A percentile compares a stretch with the other conserved stretches of the same genome.
Evolutionary conservation across 2,888 invertebrate genomes (phyloP).

Genomic region (Clusia tigrina): DNA sequence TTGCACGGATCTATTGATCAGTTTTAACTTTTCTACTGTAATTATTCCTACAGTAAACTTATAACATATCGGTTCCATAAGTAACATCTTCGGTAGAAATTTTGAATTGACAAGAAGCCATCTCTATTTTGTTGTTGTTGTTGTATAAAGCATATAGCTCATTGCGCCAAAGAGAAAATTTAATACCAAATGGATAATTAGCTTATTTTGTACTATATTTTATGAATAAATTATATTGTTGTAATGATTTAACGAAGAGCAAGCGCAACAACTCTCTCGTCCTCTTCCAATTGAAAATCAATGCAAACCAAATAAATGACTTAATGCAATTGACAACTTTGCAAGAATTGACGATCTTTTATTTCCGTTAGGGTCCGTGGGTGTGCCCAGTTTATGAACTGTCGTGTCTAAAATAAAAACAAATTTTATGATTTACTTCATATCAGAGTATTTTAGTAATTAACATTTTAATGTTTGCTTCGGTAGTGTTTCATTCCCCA

Average conservation of each 20-base stretch:
- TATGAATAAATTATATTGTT: conserved; percentile 18
- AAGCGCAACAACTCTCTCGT: conserved; percentile 5
- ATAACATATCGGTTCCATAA: conserved; percentile 1
- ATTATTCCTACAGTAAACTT: conserved; percentile 3
- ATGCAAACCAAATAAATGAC: conserved; percentile 15
- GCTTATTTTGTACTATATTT: conserved; percentile 13
- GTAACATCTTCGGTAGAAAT: background rate
- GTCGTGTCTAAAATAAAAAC: too few relatives aligned
- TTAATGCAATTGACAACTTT: conserved; percentile 21
- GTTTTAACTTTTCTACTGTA: background rate
- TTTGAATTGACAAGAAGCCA: conserved; percentile 1
- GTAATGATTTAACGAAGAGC: conserved; percentile 28
- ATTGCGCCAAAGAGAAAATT: conserved; percentile 14
- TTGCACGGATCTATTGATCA: background rate
- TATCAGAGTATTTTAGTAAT: too few relatives aligned
- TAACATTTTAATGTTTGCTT: too few relatives aligned
- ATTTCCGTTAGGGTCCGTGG: too few relatives aligned
- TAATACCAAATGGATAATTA: conserved; percentile 14
- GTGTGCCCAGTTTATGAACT: too few relatives aligned
- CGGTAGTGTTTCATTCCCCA: too few relatives aligned
- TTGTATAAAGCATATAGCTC: conserved; percentile 21
- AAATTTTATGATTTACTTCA: too few relatives aligned
- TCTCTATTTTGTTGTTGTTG: conserved; percentile 10
- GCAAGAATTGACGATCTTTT: conserved; percentile 3
- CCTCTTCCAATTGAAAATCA: conserved; percentile 9